phyloP scores from a whole-genome alignment of 2,797 vertebrate species.

The Hyperoplus lanceolatus region DNA sequence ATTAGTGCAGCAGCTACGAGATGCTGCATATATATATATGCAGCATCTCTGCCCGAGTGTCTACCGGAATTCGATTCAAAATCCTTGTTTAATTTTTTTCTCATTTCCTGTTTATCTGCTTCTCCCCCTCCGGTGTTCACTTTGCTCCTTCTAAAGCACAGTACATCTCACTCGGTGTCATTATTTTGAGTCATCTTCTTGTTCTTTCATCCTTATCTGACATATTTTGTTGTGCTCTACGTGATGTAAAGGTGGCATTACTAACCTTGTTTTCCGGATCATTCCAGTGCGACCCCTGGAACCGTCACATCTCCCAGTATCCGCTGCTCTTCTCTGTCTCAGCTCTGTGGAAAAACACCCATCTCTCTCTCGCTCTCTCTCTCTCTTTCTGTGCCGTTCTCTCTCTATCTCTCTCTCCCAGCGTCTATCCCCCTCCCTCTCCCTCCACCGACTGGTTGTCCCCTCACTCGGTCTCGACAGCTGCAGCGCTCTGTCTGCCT shows the following conservation, averaged over 20 bases:
- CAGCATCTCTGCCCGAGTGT: conserved; percentile 8
- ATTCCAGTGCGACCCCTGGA: conserved; percentile 68
- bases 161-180: conserved; percentile 13
- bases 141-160: conserved; percentile 55
- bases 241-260: conserved; percentile 70
- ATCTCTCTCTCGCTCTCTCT: conserved; percentile 55
- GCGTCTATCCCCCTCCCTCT: conserved; percentile 41
- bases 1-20: conserved; percentile 43
- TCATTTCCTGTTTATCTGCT: neutral
- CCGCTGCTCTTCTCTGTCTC: conserved; percentile 62
- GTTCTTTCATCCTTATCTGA: conserved; percentile 30
- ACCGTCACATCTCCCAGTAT: conserved; percentile 69
- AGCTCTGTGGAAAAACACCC: conserved; percentile 80
- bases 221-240: conserved; percentile 6
- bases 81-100: neutral
- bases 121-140: conserved; percentile 26
- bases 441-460: conserved; percentile 50
- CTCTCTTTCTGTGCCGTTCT: conserved; percentile 41
- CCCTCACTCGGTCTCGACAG: conserved; percentile 76
- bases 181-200: conserved; percentile 15
- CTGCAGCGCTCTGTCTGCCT: conserved; percentile 76
- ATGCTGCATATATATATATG: conserved; percentile 1
- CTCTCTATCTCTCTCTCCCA: conserved; percentile 15
- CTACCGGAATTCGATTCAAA: conserved; percentile 13
- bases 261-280: conserved; percentile 79